Base-by-base conservation (phyloP, 2,888 invertebrate genomes). In the Selenia dentaria region DNA sequence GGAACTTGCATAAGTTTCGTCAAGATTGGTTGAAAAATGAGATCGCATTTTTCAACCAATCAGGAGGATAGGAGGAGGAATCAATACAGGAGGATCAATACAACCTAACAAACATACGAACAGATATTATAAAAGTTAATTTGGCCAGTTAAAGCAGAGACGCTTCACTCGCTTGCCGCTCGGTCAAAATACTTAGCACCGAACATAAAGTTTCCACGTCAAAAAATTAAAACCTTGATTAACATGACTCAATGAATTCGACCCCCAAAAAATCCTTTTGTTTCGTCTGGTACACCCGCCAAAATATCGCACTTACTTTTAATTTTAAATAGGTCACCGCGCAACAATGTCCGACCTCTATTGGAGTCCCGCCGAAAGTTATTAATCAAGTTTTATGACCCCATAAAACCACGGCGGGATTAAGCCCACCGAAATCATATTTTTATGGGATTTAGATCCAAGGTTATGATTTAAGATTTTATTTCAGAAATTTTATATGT, bases 391-490 rank as follows among this genome's bases (percentile, higher is more conserved):
- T 83, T 89, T 89, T 81, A 89, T 75, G 79, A 56, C 80, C 67
- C 84, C 87, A 85, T 90, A 87, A 89, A 88, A 79, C 79, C 78
- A 67, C 74, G 70, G 62, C 72, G 78, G 82, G 86, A 90, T 88
- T 89, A 89, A 73, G 79, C 68, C 75, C 72, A 75, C 73, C 74
- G 74, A 78, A 88, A 84, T 89, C 83, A 88, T 88, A 85, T 82
- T 87, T 88, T 89, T 88, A 90, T 83, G 83, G 74, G 73, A 77
- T 83, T 88, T 88, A 88, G 87, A 89, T 89, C 86, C 82, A 74
- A 74, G 74, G 77, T 82, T 85, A 80, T 83, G 79, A 79, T 83
- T 83, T 74, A 73, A 70, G 67, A 68, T 75, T 85, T 83, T 83
- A 80, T 79, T 46, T 46, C 40, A 74, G 75, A 39, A 22, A 24